Conservation (phyloP, 1,140 invertebrate species). For the Drosophila trapezifrons region DNA sequence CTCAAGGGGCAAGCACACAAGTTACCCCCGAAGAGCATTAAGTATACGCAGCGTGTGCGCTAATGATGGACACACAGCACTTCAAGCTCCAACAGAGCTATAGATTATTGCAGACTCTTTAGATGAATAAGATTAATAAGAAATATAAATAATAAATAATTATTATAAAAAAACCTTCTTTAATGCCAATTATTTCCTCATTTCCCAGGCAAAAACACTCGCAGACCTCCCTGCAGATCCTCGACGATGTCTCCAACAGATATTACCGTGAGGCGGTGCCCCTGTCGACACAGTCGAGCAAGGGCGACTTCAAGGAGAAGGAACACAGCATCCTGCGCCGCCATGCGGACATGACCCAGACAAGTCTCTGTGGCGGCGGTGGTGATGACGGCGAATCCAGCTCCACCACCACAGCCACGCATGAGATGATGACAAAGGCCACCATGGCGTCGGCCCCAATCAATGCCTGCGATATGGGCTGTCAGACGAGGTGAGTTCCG, state of each 20-base stretch:
- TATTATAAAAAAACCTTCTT: no score
- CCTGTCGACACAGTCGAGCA: conserved; percentile 65
- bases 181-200: no score
- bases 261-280: conserved; percentile 80
- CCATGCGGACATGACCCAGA: conserved; percentile 73
- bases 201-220: conserved; percentile 76
- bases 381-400: conserved; percentile 66
- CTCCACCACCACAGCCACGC: conserved; percentile 71
- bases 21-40: neutral
- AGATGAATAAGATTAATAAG: no score
- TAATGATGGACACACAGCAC: conserved; percentile 1
- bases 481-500: conserved; percentile 78
- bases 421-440: conserved; percentile 70
- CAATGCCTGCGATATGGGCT: conserved; percentile 83
- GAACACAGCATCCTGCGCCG: conserved; percentile 79
- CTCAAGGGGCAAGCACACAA: neutral
- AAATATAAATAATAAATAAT: no score
- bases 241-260: conserved; percentile 79
- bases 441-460: conserved; percentile 55
- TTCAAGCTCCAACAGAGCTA: no score
- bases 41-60: conserved; percentile 26
- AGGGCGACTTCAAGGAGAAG: conserved; percentile 76
- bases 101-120: neutral
- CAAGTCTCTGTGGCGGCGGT: conserved; percentile 54
- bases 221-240: conserved; percentile 80